Evolutionary conservation across 2,888 invertebrate genomes (phyloP).

Genomic region (Coelopa pilipes): DNA sequence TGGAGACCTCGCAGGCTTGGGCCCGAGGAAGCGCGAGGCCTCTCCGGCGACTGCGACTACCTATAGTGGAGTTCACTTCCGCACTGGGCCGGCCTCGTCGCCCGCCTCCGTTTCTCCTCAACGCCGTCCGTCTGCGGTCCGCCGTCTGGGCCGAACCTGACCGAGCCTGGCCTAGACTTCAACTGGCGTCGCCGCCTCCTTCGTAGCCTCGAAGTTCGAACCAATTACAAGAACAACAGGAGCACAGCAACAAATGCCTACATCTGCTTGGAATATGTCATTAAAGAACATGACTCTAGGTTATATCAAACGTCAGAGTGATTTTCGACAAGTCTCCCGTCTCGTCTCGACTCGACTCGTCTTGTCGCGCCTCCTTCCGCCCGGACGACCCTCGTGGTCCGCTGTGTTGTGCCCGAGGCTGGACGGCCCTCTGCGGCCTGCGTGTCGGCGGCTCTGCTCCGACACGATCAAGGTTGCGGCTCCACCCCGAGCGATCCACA

Average conservation of each 20-base stretch:
- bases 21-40: too few species aligned
- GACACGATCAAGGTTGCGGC: too few species aligned
- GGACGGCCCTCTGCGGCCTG: background rate
- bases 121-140: too few species aligned
- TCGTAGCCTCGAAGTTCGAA: background rate
- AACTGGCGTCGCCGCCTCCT: background rate
- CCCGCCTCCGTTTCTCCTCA: too few species aligned
- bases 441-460: too few species aligned
- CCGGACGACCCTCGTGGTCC: background rate
- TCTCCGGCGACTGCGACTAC: too few species aligned
- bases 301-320: slow-evolving; percentile 27
- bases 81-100: too few species aligned
- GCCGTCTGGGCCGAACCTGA: too few species aligned
- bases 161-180: background rate
- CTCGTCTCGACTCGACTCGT: background rate
- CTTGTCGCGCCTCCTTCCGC: background rate
- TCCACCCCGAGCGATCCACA: too few species aligned
- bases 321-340: slow-evolving; percentile 1
- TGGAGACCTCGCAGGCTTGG: too few species aligned
- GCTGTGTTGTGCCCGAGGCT: background rate
- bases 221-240: slow-evolving; percentile 2
- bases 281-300: slow-evolving; percentile 21
- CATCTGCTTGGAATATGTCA: slow-evolving; percentile 16
- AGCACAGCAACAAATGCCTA: background rate
- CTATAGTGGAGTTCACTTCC: too few species aligned